phyloP scores from a whole-genome alignment of 1,140 invertebrate species.

The Brachionus asplanchnoidis region DNA sequence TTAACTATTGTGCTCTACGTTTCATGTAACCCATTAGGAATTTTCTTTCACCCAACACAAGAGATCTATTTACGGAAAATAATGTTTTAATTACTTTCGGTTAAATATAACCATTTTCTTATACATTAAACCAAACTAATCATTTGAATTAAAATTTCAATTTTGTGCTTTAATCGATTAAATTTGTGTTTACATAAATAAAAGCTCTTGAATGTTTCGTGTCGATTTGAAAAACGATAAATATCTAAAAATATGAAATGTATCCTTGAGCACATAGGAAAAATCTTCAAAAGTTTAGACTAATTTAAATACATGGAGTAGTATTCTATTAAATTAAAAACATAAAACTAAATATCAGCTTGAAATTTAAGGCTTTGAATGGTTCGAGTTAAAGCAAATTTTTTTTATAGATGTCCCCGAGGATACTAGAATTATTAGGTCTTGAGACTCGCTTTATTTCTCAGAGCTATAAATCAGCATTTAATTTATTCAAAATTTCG shows the following conservation, averaged over 20 bases:
- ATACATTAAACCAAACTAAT: neutral
- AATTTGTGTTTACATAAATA: neutral
- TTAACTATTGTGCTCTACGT: neutral
- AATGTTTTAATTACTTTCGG: neutral
- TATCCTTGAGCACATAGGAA: neutral
- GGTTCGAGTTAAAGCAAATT: neutral
- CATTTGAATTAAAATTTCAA: neutral
- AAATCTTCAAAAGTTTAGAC: neutral
- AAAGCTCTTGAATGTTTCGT: neutral
- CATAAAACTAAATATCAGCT: neutral
- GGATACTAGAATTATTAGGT: neutral
- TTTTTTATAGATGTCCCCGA: neutral
- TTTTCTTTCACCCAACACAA: neutral
- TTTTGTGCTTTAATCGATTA: neutral
- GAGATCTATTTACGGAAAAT: slow-evolving; percentile 1
- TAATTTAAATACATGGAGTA: neutral
- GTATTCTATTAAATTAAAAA: neutral
- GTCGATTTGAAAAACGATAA: neutral
- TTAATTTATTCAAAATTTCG: neutral
- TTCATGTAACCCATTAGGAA: neutral
- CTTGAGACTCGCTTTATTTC: neutral
- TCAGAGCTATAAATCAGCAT: neutral
- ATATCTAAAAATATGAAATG: neutral
- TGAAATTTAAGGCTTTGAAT: neutral
- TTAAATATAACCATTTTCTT: neutral